Base-by-base conservation (phyloP, 2,797 vertebrate genomes). In the Pagetopsis macropterus region DNA sequence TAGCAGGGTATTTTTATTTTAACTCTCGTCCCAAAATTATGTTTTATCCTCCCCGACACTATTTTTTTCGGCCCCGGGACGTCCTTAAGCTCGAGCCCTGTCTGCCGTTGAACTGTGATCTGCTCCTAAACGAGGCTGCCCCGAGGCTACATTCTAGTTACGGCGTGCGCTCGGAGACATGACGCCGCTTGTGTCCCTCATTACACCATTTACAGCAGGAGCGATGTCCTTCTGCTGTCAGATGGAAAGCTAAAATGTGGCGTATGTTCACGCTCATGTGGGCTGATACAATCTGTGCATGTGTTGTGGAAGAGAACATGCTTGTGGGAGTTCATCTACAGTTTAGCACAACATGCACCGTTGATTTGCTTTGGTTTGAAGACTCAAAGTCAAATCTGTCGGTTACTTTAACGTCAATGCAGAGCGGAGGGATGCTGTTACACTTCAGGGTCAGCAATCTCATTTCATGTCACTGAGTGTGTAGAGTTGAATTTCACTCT, bases 371-470 rank as follows among this genome's bases (percentile, higher is more conserved):
- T 2, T 55, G 51, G 46, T 75, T 83, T 70, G 72, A 73, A 71
- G 58, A 51, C 76, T 81, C 70, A 79, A 69, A 83, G 70, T 81
- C 45, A 50, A 56, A 81, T 85, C 71, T 59, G 69, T 79, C 79
- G 46, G 51, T 72, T 55, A 19, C 67, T 72, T 80, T 78, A 64
- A 33, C 63, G 54, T 65, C 51, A 61, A 9, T 37, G 23, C 46
- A 55, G 61, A 14, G 33, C 41, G 0, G 14, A 17, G 14, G 82
- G 75, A 60, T 48, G 65, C 44, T 79, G 58, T 10, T 78, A 83
- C 84, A 79, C 79, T 82, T 82, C 5, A 37, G 72, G 84, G 81
- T 91, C 81, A 79, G 37, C 44, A 21, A 48, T 77, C 65, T 75
- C 62, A 51, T 66, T 68, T 67, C 37, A 0, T 70, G 73, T 79